phyloP scores from a whole-genome alignment of 2,113 vertebrate species.

The Ictalurus punctatus region DNA sequence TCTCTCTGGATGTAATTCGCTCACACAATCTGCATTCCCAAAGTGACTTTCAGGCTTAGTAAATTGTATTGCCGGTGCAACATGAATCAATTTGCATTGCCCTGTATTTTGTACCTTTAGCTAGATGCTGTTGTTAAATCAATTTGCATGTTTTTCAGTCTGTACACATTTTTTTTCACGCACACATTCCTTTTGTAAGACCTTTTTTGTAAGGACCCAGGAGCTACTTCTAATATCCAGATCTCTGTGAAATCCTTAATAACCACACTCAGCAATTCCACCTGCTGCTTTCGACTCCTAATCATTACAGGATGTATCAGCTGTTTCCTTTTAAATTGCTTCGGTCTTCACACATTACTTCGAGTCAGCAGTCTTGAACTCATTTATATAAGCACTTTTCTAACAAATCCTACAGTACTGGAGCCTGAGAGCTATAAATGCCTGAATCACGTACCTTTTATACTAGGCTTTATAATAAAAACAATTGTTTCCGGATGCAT shows the following conservation, averaged over 20 bases:
- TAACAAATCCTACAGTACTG: background rate
- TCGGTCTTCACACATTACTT: background rate
- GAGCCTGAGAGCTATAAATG: background rate
- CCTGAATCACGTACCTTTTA: background rate
- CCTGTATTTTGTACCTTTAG: background rate
- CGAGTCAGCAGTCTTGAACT: conserved; percentile 5
- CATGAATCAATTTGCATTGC: background rate
- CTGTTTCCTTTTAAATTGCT: conserved; percentile 4
- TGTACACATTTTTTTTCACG: no score
- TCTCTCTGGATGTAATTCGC: background rate
- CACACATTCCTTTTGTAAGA: background rate
- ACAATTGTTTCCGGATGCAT: background rate
- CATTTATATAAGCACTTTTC: background rate
- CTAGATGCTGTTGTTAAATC: background rate
- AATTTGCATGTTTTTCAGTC: background rate
- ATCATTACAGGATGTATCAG: conserved; percentile 3
- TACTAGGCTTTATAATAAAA: conserved; percentile 1
- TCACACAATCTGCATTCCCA: background rate
- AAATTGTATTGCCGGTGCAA: background rate
- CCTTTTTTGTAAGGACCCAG: background rate
- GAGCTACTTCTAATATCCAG: background rate
- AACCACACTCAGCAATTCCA: background rate
- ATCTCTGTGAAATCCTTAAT: conserved; percentile 4
- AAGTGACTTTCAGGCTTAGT: conserved; percentile 12
- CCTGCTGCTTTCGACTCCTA: background rate